phyloP scores from a whole-genome alignment of 1,140 invertebrate species.

The Schlechtendalia chinensis region DNA sequence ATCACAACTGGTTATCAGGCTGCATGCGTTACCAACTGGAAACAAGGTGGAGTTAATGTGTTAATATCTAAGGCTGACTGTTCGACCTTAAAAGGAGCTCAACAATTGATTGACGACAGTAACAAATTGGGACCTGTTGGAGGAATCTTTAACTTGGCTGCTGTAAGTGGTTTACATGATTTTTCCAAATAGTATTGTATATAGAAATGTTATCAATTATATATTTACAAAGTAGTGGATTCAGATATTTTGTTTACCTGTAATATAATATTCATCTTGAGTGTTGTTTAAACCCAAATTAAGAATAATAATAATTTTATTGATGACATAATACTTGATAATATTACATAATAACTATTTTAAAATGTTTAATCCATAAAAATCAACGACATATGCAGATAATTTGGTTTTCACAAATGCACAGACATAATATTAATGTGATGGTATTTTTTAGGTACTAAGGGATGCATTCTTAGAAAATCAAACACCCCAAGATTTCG shows the following conservation, averaged over 20 bases:
- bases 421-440: no score
- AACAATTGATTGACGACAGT: conserved; percentile 69
- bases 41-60: conserved; percentile 68
- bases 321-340: neutral
- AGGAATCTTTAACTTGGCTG: conserved; percentile 93
- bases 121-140: conserved; percentile 76
- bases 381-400: no score
- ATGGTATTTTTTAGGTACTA: conserved; percentile 67
- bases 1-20: conserved; percentile 86
- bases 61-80: conserved; percentile 69
- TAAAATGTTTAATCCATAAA: no score
- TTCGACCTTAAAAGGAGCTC: conserved; percentile 67
- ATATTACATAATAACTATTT: neutral
- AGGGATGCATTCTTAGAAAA: conserved; percentile 87
- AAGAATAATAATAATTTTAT: no score
- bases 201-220: no score
- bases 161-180: conserved; percentile 60
- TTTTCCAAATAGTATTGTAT: neutral
- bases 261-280: no score
- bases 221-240: no score
- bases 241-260: no score
- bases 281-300: no score
- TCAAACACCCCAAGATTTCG: conserved; percentile 77
- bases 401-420: no score
- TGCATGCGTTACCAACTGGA: conserved; percentile 73